Base-by-base conservation (phyloP, 2,797 vertebrate genomes). In the Mus minutoides region DNA sequence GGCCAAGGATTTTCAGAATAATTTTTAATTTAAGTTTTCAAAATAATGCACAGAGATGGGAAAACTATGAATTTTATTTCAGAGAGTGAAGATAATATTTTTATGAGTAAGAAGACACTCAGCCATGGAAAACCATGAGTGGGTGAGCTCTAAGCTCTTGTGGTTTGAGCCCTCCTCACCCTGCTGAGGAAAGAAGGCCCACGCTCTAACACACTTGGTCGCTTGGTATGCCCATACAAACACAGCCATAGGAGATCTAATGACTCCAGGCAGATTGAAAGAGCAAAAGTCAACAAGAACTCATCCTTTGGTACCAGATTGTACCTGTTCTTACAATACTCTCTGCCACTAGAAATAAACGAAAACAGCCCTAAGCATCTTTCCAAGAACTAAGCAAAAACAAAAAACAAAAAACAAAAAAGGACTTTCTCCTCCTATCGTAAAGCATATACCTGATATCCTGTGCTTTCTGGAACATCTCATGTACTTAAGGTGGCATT, bases 21-120 rank as follows among this genome's bases (percentile, higher is more conserved):
- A n/a, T n/a, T n/a, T n/a, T n/a, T n/a, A n/a, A n/a, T n/a, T 86
- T 89, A 52, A 84, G 43, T 1, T 52, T 79, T 92, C 13, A 1
- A 62, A 84, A 13, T 87, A 8, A 77, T 85, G 2, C 46, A 26
- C 34, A 3, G 31, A 91, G 17, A 4, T 73, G 1, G 13, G 34
- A 49, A 92, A 88, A 54, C 29, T 76, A 43, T 82, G 52, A 58
- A 54, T 87, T 96, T 96, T 94, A 95, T 90, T 92, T 91, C 13
- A 43, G 52, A 49, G 71, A 85, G 11, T 64, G 71, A 92, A 92
- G 52, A 93, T 16, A 26, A 31, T 40, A 52, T 67, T 77, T 86
- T 64, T 73, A 58, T 60, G 11, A 94, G 43, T 78, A 29, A 56
- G 84, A 37, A 9, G 14, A 1, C 19, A 26, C n/a, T 13, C 40